phyloP scores from a whole-genome alignment of 2,888 invertebrate species.

The Sepioteuthis lessoniana region DNA sequence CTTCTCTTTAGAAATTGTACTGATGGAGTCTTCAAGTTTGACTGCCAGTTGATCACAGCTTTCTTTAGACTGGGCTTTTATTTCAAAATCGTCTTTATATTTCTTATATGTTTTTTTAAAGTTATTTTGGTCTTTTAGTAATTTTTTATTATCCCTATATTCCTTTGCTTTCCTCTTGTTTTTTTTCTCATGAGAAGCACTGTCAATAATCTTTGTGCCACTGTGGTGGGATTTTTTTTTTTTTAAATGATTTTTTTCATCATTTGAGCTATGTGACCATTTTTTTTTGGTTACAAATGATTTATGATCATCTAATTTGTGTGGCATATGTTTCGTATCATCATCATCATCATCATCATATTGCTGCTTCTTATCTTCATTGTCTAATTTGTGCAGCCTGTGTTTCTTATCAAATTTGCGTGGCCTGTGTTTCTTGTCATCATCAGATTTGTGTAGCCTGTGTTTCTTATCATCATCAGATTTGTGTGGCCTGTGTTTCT shows the following conservation, averaged over 20 bases:
- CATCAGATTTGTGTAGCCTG: too few relatives aligned
- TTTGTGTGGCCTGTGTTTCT: too few relatives aligned
- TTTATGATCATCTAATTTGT: background rate
- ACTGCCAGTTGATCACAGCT: conserved; percentile 17
- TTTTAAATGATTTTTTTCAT: background rate
- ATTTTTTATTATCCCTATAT: background rate
- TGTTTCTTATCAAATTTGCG: too few relatives aligned
- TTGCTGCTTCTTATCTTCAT: too few relatives aligned
- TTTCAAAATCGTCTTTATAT: background rate
- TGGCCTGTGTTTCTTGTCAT: too few relatives aligned
- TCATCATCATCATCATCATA: background rate
- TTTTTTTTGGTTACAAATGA: background rate
- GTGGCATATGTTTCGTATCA: background rate
- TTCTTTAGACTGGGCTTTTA: background rate
- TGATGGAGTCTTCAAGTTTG: conserved; percentile 6
- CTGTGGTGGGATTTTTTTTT: background rate
- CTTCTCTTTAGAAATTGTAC: background rate
- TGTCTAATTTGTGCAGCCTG: too few relatives aligned
- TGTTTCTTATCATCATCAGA: too few relatives aligned
- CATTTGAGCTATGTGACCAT: background rate
- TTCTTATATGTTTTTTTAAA: background rate
- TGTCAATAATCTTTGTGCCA: background rate
- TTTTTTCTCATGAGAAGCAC: background rate
- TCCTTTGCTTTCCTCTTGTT: background rate
- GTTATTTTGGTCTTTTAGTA: background rate